Conservation (phyloP, 1,140 invertebrate species). For the Schlechtendalia chinensis region DNA sequence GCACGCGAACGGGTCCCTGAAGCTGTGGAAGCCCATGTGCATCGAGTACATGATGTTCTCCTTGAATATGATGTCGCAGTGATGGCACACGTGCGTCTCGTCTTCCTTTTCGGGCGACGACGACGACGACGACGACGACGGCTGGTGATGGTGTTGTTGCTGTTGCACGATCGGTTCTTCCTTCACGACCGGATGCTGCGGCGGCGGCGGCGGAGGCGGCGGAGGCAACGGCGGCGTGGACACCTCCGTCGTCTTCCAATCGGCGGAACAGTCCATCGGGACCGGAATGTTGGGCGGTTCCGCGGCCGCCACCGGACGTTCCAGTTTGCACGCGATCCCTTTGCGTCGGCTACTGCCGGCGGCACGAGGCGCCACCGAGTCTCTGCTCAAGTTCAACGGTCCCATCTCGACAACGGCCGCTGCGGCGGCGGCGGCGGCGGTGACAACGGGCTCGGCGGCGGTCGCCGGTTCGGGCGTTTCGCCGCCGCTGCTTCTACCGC, state of each 20-base stretch:
- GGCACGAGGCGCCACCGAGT: slow-evolving; percentile 51
- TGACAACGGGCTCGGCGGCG: background rate
- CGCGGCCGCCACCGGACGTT: slow-evolving; percentile 30
- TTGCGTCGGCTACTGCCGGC: slow-evolving; percentile 71
- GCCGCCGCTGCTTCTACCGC: background rate
- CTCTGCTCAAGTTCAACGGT: slow-evolving; percentile 52
- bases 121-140: background rate
- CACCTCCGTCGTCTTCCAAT: background rate
- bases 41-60: slow-evolving; percentile 89
- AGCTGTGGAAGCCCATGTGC: slow-evolving; percentile 94
- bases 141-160: background rate
- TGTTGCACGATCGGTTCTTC: background rate
- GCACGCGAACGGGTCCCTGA: slow-evolving; percentile 87
- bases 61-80: slow-evolving; percentile 88
- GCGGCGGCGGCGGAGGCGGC: background rate
- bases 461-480: slow-evolving; percentile 44
- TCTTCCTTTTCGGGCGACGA: slow-evolving; percentile 42
- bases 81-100: slow-evolving; percentile 64
- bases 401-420: background rate
- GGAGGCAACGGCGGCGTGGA: background rate
- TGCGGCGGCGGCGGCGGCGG: background rate
- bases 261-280: background rate
- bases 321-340: slow-evolving; percentile 73
- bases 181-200: background rate
- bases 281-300: slow-evolving; percentile 37